These are phyloP conservation scores for Rhagonycha fulva DNA, from an alignment of 2,888 invertebrate species.

Conservation along the genomic window DNA sequence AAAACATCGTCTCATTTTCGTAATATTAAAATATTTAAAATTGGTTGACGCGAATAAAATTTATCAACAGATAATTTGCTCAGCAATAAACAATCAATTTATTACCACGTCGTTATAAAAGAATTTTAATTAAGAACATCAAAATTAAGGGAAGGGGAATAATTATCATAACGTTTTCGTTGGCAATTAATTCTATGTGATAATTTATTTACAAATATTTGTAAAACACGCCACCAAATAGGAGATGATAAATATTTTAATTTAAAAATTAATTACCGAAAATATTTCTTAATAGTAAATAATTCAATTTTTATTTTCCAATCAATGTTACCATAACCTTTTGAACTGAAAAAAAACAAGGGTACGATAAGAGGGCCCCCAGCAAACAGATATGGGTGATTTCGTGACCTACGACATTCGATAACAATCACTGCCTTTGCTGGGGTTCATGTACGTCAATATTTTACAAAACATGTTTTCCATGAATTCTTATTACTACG, in stretches of 20 bases:
- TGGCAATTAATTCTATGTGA: neutral
- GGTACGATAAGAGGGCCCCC: constrained; percentile 31
- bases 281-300: neutral
- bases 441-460: constrained; percentile 29
- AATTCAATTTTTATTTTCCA: constrained; percentile 2
- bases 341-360: constrained; percentile 20
- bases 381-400: constrained; percentile 29
- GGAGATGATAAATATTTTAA: neutral
- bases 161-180: neutral
- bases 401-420: constrained; percentile 28
- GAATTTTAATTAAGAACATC: neutral
- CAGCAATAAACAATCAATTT: neutral
- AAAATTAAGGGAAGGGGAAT: neutral
- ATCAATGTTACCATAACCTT: constrained; percentile 19
- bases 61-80: neutral
- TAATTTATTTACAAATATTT: neutral
- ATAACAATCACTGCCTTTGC: constrained; percentile 28
- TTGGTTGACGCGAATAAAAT: neutral
- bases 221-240: neutral
- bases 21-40: neutral
- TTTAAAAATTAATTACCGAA: neutral
- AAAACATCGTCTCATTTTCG: neutral
- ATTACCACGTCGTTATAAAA: neutral
- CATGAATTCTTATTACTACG: neutral
- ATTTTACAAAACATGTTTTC: neutral